phyloP scores from a whole-genome alignment of 2,113 vertebrate genomes.

The Rattus rattus region DNA sequence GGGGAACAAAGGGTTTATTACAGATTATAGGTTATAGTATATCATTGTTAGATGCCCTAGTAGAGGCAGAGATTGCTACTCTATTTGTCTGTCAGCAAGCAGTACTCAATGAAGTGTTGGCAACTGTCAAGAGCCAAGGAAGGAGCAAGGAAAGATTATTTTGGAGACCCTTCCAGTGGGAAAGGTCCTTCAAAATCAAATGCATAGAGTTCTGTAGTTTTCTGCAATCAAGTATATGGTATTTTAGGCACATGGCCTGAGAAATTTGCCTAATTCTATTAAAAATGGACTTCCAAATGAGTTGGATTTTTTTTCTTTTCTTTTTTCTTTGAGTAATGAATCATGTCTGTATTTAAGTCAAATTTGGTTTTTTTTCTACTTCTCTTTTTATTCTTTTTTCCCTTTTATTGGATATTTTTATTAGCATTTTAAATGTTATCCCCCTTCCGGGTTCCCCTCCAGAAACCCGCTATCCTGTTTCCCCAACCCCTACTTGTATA shows the following conservation, averaged over 20 bases:
- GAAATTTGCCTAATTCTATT: neutral
- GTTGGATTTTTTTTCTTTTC: neutral
- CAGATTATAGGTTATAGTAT: neutral
- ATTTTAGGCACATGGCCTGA: neutral
- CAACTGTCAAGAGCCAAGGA: neutral
- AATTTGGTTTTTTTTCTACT: too few species aligned
- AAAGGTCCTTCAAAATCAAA: neutral
- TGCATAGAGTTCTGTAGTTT: neutral
- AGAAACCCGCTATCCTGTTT: too few species aligned
- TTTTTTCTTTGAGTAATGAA: too few species aligned
- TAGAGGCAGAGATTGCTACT: neutral
- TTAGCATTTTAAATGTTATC: too few species aligned
- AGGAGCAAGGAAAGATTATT: neutral
- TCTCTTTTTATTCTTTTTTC: too few species aligned
- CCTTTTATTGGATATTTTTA: too few species aligned
- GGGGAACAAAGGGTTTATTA: neutral
- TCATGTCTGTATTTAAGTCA: too few species aligned
- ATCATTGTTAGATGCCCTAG: neutral
- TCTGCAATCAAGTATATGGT: neutral
- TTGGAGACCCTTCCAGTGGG: neutral
- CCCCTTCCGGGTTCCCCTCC: too few species aligned
- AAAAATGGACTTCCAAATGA: neutral
- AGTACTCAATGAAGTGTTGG: neutral
- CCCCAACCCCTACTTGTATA: too few species aligned
- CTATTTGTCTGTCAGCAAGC: neutral